Evolutionary conservation across 2,888 invertebrate genomes (phyloP).

Genomic region (Argynnis bischoffii): DNA sequence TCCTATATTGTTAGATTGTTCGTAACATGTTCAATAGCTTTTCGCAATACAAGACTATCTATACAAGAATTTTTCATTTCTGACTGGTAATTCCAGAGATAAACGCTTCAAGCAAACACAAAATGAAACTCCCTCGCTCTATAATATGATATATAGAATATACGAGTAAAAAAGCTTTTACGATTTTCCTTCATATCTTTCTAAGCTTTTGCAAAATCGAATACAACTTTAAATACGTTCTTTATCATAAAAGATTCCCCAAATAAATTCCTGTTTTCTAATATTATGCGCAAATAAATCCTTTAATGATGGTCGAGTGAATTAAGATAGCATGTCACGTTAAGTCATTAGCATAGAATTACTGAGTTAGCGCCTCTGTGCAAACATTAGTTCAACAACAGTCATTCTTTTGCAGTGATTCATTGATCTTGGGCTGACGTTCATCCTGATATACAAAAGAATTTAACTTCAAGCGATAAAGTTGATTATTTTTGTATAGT

Average conservation of each 20-base stretch:
- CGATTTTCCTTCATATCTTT: too few species aligned
- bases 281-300: conserved; percentile 17
- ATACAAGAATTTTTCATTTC: too few species aligned
- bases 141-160: too few species aligned
- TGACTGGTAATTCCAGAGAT: too few species aligned
- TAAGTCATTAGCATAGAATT: conserved; percentile 43
- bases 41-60: too few species aligned
- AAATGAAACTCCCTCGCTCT: too few species aligned
- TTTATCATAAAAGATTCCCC: not conserved
- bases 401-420: conserved; percentile 60
- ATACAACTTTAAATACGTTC: not conserved
- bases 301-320: conserved; percentile 29
- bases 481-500: too few species aligned
- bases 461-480: too few species aligned
- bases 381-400: conserved; percentile 41
- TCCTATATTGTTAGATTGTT: too few species aligned
- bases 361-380: conserved; percentile 43
- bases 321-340: conserved; percentile 37
- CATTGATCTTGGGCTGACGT: conserved; percentile 49
- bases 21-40: too few species aligned
- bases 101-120: too few species aligned
- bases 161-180: too few species aligned
- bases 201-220: not conserved
- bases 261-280: conserved; percentile 10
- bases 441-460: not conserved